Evolutionary conservation across 2,113 vertebrate genomes (phyloP), one percentile per base, ranked within the genome.

Genomic region (Vidua chalybeata): DNA sequence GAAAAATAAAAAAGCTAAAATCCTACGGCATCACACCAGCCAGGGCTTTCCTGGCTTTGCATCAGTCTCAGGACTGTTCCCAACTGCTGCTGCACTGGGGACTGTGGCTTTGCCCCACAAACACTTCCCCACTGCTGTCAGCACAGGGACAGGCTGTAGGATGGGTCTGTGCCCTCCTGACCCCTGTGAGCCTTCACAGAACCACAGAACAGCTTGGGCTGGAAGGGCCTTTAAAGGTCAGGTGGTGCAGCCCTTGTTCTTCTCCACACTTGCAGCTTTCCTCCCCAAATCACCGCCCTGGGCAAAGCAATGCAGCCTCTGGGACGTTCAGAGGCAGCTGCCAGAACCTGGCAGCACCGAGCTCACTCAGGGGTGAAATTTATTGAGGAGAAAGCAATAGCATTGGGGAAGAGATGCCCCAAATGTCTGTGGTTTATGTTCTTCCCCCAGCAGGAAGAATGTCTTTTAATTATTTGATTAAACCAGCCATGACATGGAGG

Each of bases 21-120:
- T 64, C 48, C 48, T n/a, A n/a, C 43, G 14, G 37, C 49, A 23
- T 54, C 24, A 11, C 48, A 15, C 11, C 41, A 35, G 41, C 19
- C 71, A 33, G 61, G 56, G 20, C 7, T 27, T n/a, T 33, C 5
- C 3, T 33, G 67, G 31, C 37, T 54, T 24, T 86, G 31, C 33
- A 10, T 2, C 1, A 0, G 1, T 9, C 5, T 0, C 11, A 19
- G 46, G 20, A 2, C 33, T 28, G 28, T 10, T 55, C 31, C 43
- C 13, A 1, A 1, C 13, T 0, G 1, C 3, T 45, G 64, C 41
- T 63, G 56, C 23, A 14, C 23, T 37, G 33, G 19, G 55, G 27
- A 21, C 37, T 3, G 1, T 15, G 67, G 31, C 17, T 91, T 33
- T 77, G 73, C 41, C 54, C 62, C 61, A 27, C 2, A 0, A 37